These are phyloP conservation scores for Lissonota sp. DNA, from an alignment of 2,888 invertebrate genomes.

Conservation along the genomic window DNA sequence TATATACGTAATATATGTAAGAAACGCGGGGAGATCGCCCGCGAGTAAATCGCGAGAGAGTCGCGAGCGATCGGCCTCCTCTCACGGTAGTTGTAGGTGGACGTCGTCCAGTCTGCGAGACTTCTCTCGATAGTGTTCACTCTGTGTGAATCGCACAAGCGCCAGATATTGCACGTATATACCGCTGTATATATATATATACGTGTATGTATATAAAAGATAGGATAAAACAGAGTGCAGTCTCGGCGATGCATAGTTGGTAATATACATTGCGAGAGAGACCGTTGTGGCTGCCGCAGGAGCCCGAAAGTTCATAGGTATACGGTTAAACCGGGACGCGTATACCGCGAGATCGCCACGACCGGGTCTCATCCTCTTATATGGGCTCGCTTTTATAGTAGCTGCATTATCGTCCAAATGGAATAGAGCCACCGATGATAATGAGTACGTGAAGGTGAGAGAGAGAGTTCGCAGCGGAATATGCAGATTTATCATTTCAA, in stretches of 20 bases:
- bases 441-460: neutral
- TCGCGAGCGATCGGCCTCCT: constrained; percentile 34
- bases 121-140: constrained; percentile 62
- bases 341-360: constrained; percentile 55
- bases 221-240: constrained; percentile 25
- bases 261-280: constrained; percentile 17
- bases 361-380: constrained; percentile 61
- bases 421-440: constrained; percentile 14
- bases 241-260: constrained; percentile 39
- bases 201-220: neutral
- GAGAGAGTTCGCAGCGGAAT: constrained; percentile 1
- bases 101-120: constrained; percentile 81
- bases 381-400: neutral
- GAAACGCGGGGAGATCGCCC: neutral
- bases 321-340: constrained; percentile 75
- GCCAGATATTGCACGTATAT: constrained; percentile 18
- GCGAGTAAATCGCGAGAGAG: neutral
- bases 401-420: constrained; percentile 22
- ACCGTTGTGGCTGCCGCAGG: constrained; percentile 61
- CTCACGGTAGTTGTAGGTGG: constrained; percentile 74
- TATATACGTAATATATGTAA: neutral
- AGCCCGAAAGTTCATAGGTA: constrained; percentile 78
- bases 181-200: neutral
- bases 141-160: constrained; percentile 52
- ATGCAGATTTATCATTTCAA: neutral